phyloP scores from a whole-genome alignment of 2,797 vertebrate species.

The Lacerta bilineata region DNA sequence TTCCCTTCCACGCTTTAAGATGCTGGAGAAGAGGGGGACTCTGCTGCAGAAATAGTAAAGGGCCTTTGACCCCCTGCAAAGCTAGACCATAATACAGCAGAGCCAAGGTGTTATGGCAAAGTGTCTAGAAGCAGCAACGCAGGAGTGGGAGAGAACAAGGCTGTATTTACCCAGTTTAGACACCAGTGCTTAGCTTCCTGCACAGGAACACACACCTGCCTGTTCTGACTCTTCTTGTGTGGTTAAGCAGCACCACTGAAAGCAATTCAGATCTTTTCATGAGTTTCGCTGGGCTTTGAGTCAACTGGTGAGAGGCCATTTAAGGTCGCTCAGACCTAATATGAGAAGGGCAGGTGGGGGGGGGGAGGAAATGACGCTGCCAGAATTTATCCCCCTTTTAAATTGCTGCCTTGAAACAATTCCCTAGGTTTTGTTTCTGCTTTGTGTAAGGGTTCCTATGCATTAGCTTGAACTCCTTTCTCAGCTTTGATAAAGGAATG shows the following conservation, averaged over 20 bases:
- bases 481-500: background rate
- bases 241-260: background rate
- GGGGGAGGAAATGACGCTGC: background rate
- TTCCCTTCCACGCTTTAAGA: too few species aligned
- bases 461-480: background rate
- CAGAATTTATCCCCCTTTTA: background rate
- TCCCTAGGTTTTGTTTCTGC: background rate
- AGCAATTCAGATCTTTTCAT: conserved; percentile 24
- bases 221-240: background rate
- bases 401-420: background rate
- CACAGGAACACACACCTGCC: background rate
- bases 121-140: background rate
- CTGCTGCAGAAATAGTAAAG: too few species aligned
- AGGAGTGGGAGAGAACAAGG: background rate
- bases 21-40: too few species aligned
- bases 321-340: conserved; percentile 1
- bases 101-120: background rate
- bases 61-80: too few species aligned
- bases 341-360: background rate
- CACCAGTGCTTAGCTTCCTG: background rate
- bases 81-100: too few species aligned
- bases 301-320: conserved; percentile 22
- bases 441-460: background rate
- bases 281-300: conserved; percentile 16
- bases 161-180: background rate